phyloP scores from a whole-genome alignment of 2,797 vertebrate species.

The Argentina silus region DNA sequence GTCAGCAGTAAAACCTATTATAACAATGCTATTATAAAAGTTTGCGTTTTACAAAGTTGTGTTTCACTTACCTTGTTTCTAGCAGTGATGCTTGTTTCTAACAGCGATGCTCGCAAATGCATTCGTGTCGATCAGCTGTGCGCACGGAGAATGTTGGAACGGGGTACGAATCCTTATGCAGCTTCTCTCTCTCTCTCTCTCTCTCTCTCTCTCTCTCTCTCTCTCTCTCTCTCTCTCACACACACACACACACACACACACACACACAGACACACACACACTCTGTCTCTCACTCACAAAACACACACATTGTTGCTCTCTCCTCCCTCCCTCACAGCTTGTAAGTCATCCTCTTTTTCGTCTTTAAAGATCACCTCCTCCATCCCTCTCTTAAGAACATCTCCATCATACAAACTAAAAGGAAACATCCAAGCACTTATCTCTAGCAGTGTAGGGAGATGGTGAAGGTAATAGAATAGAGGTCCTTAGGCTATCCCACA shows the following conservation, averaged over 20 bases:
- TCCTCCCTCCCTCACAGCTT: too few relatives aligned
- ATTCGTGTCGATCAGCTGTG: constrained; percentile 38
- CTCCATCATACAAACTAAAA: constrained; percentile 32
- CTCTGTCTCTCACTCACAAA: too few relatives aligned
- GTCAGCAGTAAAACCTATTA: not conserved
- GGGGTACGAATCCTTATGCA: not conserved
- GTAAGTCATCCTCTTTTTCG: not conserved
- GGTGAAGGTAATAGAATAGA: too few relatives aligned
- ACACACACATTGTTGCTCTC: too few relatives aligned
- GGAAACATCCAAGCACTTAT: not conserved
- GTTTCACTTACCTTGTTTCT: constrained; percentile 65
- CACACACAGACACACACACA: not conserved
- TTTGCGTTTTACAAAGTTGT: not conserved
- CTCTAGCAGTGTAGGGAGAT: not conserved
- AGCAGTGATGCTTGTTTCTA: constrained; percentile 21
- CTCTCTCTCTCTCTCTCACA: not conserved
- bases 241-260: not conserved
- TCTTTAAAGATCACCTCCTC: not conserved
- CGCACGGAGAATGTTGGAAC: constrained; percentile 15
- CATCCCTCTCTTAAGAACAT: not conserved
- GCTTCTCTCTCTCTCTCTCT: not conserved
- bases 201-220: constrained; percentile 1
- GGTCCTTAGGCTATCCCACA: too few relatives aligned
- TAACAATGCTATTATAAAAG: not conserved
- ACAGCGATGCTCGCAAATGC: constrained; percentile 1